Evolutionary conservation across 2,113 vertebrate species (phyloP).

Genomic region (Phrynosoma platyrhinos): DNA sequence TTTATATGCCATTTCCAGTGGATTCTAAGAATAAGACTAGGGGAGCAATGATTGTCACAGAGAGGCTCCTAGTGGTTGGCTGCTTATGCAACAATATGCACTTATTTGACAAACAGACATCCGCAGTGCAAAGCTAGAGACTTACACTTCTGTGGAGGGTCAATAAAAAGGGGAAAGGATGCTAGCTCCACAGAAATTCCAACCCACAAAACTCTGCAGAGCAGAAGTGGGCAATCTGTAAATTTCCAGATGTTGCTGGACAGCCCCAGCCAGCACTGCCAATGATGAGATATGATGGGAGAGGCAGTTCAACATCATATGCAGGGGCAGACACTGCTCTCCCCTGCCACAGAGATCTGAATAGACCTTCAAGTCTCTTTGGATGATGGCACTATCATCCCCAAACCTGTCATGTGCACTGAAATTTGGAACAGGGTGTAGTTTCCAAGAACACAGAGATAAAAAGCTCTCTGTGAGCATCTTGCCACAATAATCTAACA

Average conservation of each 20-base stretch:
- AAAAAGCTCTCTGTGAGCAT: too few relatives aligned
- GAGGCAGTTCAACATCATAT: too few relatives aligned
- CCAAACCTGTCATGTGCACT: too few relatives aligned
- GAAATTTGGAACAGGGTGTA: too few relatives aligned
- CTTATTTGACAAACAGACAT: background rate
- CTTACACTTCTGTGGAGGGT: background rate
- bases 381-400: too few relatives aligned
- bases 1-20: background rate
- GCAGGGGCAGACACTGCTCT: too few relatives aligned
- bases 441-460: too few relatives aligned
- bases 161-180: background rate
- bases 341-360: too few relatives aligned
- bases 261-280: background rate
- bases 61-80: background rate
- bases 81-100: background rate
- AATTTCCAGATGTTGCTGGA: background rate
- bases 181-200: background rate
- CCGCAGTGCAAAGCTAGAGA: background rate
- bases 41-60: background rate
- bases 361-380: too few relatives aligned
- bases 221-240: background rate
- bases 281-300: too few relatives aligned
- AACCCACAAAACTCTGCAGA: background rate
- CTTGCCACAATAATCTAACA: too few relatives aligned
- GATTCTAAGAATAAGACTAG: background rate